Conservation (phyloP, 2,888 invertebrate genomes). For the Leucophenga maculata region DNA sequence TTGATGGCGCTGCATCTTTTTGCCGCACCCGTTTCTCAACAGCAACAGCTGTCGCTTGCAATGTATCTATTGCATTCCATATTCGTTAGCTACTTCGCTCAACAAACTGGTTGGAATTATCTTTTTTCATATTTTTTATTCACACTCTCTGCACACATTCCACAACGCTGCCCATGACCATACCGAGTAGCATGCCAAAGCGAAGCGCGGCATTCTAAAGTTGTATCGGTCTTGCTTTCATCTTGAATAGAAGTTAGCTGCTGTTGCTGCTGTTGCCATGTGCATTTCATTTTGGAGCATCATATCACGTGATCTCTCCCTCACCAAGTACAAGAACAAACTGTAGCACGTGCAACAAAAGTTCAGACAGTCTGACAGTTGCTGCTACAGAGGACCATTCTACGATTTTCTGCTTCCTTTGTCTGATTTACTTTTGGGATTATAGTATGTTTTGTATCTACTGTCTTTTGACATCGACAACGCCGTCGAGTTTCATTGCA, state of each 20-base stretch:
- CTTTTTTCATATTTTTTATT: not conserved
- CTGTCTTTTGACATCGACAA: not conserved
- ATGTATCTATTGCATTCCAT: conserved; percentile 5
- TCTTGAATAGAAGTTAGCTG: not conserved
- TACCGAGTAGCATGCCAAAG: not conserved
- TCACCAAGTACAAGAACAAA: not conserved
- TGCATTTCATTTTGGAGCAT: not conserved
- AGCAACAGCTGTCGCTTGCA: conserved; percentile 22
- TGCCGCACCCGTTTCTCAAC: not conserved
- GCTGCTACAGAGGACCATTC: conserved; percentile 21
- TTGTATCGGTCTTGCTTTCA: not conserved
- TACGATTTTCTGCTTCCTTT: conserved; percentile 33
- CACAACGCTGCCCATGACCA: not conserved
- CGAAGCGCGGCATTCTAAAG: not conserved
- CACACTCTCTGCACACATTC: not conserved
- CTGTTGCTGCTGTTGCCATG: conserved; percentile 15
- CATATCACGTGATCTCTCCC: not conserved
- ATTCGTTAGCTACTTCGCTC: not conserved
- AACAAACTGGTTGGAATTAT: not conserved
- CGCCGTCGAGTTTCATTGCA: too few species aligned
- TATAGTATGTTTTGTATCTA: conserved; percentile 23
- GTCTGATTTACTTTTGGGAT: conserved; percentile 50
- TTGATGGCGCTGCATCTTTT: conserved; percentile 7
- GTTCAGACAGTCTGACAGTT: conserved; percentile 8
- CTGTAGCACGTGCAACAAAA: conserved; percentile 37